Evolutionary conservation across 2,113 vertebrate genomes (phyloP).

Genomic region (Electrona antarctica): DNA sequence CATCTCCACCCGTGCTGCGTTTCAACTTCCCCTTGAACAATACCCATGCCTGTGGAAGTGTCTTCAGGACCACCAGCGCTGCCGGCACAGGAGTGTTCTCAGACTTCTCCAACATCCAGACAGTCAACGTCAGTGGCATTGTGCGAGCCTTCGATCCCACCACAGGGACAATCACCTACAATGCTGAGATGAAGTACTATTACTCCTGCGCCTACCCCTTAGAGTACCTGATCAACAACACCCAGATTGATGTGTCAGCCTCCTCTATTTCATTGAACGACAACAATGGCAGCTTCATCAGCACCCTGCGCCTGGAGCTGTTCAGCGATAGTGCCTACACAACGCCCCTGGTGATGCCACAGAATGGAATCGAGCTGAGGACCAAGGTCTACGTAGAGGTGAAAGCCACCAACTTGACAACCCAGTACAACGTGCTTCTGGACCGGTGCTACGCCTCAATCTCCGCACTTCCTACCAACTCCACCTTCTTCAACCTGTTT

Average conservation of each 20-base stretch:
- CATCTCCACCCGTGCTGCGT: constrained; percentile 53
- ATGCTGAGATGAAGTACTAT: constrained; percentile 59
- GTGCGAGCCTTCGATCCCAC: constrained; percentile 55
- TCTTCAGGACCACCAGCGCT: constrained; percentile 35
- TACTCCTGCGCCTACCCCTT: constrained; percentile 71
- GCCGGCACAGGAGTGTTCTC: constrained; percentile 48
- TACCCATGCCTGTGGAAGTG: background rate
- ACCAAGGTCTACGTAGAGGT: constrained; percentile 75
- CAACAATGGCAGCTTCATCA: constrained; percentile 61
- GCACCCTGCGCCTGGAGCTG: constrained; percentile 72
- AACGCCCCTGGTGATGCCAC: constrained; percentile 54
- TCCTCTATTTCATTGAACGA: constrained; percentile 44
- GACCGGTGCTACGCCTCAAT: constrained; percentile 39
- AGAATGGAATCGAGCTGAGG: constrained; percentile 70
- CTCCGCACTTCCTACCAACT: constrained; percentile 57
- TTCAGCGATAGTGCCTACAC: constrained; percentile 60
- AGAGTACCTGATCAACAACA: constrained; percentile 70
- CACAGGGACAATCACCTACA: constrained; percentile 47
- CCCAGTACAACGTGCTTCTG: constrained; percentile 76
- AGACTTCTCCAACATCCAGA: constrained; percentile 22
- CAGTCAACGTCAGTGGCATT: constrained; percentile 65
- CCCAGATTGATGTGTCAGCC: constrained; percentile 62
- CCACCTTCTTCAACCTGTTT: constrained; percentile 77
- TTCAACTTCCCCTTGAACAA: constrained; percentile 57
- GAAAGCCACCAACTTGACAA: constrained; percentile 77